Evolutionary conservation across 2,888 invertebrate genomes (phyloP), one percentile per base, ranked within the genome.

Genomic region (Pammene aurita): DNA sequence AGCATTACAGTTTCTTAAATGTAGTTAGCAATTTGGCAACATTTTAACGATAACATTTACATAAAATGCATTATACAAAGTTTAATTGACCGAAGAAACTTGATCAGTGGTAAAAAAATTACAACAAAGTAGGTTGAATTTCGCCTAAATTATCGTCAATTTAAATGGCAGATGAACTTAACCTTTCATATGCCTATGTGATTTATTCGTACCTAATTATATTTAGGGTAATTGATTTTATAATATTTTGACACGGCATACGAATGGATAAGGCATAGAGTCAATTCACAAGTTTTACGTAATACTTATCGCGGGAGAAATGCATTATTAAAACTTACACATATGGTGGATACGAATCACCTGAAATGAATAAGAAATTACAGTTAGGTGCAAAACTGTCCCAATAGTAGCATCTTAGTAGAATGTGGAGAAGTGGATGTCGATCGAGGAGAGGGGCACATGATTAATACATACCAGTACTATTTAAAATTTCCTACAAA

Each of bases 61-160:
- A 84, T 86, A 85, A 77, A 81, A 78, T 75, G 79, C 75, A 82
- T 80, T 78, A 74, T 82, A 78, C 79, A 83, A 83, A 84, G 76
- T 81, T 87, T 91, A 92, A 92, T 92, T 92, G 92, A 92, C 92
- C 84, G 89, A 88, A 87, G 78, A 87, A 84, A 81, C 77, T 78
- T 79, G 78, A 70, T 64, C 34, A 46, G 68, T 58, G 7, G 54
- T 60, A 58, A 68, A 60, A 16, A 16, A 44, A 38, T 26, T 26
- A 41, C 34, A 54, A 16, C 14, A 34, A 14, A 48, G n/a, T 56
- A 52, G 18, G 26, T 14, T n/a, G 6, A 48, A 18, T 54, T 54
- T 14, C 41, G 44, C 44, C 5, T 26, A 61, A 62, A 38, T 41
- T 26, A 62, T 26, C 6, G 16, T 35, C 35, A 50, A 7, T 35